Conservation (phyloP, 2,888 invertebrate species). For the Torymus texanus region DNA sequence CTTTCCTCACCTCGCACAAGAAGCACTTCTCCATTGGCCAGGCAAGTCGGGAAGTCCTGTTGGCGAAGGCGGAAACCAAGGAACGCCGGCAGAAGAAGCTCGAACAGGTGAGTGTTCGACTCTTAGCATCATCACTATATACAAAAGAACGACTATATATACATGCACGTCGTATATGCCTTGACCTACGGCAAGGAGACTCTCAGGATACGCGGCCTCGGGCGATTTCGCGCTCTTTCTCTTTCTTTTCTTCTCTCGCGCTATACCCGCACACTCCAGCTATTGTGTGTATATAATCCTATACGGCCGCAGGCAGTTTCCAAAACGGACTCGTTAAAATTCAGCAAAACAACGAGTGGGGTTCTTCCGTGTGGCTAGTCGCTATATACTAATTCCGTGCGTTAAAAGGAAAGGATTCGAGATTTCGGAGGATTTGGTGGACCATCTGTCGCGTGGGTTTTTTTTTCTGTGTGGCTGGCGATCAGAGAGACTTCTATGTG, state of each 20-base stretch:
- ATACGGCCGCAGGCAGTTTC: not conserved
- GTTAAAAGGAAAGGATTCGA: not conserved
- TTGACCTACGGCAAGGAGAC: conserved; percentile 15
- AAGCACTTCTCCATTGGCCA: conserved; percentile 82
- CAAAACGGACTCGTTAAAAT: conserved; percentile 14
- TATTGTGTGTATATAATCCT: not conserved
- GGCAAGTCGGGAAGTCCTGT: conserved; percentile 89
- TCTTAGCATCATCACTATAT: no score
- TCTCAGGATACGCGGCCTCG: not conserved
- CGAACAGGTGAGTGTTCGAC: conserved; percentile 78
- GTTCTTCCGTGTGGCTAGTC: not conserved
- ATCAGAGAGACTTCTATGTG: no score
- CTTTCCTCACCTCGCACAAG: conserved; percentile 88
- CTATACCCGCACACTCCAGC: no score
- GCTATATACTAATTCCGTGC: not conserved
- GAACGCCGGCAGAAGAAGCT: conserved; percentile 93
- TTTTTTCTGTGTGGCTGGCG: no score
- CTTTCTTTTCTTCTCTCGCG: no score
- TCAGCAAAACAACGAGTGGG: conserved; percentile 18
- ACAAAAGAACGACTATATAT: not conserved
- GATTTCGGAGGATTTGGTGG: not conserved
- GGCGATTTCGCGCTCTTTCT: conserved; percentile 4
- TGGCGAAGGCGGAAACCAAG: conserved; percentile 94
- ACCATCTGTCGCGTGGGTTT: no score
- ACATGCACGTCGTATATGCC: not conserved